Base-by-base conservation (phyloP, 2,797 vertebrate species). In the Cossypha heuglini region DNA sequence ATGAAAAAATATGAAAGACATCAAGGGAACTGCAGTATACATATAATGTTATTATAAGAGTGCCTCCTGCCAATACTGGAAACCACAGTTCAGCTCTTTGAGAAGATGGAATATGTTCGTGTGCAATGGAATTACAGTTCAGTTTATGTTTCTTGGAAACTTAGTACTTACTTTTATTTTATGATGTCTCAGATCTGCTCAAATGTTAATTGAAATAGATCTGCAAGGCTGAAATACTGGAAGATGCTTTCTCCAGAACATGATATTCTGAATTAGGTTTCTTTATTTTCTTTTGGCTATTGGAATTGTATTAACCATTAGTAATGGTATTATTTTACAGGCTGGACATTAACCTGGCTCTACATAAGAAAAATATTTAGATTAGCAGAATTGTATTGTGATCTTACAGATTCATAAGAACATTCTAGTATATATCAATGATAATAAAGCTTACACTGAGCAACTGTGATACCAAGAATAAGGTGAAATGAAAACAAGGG, bases 1-100 rank as follows among this genome's bases (percentile, higher is more conserved):
- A 93, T 96, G 93, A 96, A 94, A 96, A 97, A 94, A 91, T 95
- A 95, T 96, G 91, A 94, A 88, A 91, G 89, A 72, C 73, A 93
- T 94, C 87, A 94, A 78, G 95, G 76, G 76, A 95, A 83, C 78
- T 88, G 74, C 89, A 88, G 92, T 91, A 74, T 94, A 86, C 4
- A 2, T 93, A 81, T 93, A 94, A 97, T 95, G 88, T 96, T 93
- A 95, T 97, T 96, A 96, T 78, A 86, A 80, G 73, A 94, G 66
- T 72, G 79, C 91, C 79, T 94, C 90, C 91, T 96, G 95, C 95
- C 94, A 96, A 86, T 85, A 59, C 54, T 94, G 74, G 82, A 93
- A 96, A 90, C 85, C 91, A 81, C 92, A 78, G 61, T 83, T 95
- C 54, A 83, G 49, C 86, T 91, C 81, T 92, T 89, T 83, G 81